phyloP scores from a whole-genome alignment of 2,797 vertebrate genomes.

The Gallinago nigripennis region DNA sequence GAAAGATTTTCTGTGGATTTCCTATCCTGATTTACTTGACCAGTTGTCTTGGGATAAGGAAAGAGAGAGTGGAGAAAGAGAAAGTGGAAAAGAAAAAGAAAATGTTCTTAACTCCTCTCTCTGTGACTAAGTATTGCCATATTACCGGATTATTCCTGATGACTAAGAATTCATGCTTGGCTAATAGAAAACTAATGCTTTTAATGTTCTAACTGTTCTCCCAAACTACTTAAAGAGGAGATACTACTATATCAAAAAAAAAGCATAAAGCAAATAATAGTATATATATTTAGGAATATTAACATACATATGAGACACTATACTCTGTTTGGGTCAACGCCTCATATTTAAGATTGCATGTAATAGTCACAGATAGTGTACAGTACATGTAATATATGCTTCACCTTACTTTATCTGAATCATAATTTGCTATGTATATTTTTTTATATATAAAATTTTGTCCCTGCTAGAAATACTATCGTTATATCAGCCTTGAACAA shows the following conservation, averaged over 20 bases:
- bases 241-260: background rate
- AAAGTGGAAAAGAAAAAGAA: background rate
- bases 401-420: background rate
- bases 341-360: background rate
- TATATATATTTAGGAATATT: background rate
- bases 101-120: background rate
- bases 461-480: background rate
- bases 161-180: background rate
- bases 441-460: background rate
- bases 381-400: background rate
- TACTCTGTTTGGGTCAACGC: background rate
- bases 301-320: background rate
- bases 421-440: background rate
- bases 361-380: background rate
- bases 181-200: background rate
- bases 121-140: background rate
- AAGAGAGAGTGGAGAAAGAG: background rate
- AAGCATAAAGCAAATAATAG: background rate
- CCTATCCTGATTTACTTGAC: conserved; percentile 28
- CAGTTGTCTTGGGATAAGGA: background rate
- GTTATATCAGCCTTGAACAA: background rate
- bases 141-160: background rate
- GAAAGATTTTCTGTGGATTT: conserved; percentile 33
- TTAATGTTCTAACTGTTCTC: background rate
- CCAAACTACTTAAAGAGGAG: background rate